phyloP scores from a whole-genome alignment of 2,888 invertebrate genomes.

The Diaphora mendica region DNA sequence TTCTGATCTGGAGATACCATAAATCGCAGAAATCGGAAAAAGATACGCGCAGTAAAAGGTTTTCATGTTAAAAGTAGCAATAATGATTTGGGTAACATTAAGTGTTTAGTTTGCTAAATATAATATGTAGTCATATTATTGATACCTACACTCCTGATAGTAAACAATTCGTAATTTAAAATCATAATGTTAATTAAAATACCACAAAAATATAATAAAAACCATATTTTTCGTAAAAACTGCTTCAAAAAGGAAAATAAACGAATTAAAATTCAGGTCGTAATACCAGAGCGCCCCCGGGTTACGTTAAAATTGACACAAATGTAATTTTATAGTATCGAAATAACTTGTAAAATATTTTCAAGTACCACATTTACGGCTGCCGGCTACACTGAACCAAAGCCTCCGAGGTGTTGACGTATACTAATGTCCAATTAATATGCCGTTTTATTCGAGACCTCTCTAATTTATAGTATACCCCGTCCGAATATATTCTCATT shows the following conservation, averaged over 20 bases:
- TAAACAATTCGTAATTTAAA: neutral
- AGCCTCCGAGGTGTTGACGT: constrained; percentile 70
- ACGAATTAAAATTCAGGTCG: constrained; percentile 65
- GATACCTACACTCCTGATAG: neutral
- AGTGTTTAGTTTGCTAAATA: neutral
- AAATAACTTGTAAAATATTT: constrained; percentile 64
- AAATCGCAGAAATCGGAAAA: neutral
- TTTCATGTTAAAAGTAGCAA: neutral
- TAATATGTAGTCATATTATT: neutral
- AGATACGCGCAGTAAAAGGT: too few relatives aligned
- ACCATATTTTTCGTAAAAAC: constrained; percentile 50
- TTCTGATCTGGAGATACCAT: neutral
- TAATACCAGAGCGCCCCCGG: constrained; percentile 56
- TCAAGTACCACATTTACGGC: constrained; percentile 62
- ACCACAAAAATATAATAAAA: too few relatives aligned
- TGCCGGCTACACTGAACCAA: constrained; percentile 55
- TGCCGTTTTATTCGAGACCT: constrained; percentile 78
- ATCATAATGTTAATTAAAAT: constrained; percentile 20
- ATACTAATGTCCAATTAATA: constrained; percentile 84
- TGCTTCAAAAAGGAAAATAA: constrained; percentile 55
- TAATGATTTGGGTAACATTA: too few relatives aligned
- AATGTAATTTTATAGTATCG: constrained; percentile 69
- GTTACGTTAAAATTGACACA: constrained; percentile 67
- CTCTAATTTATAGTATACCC: constrained; percentile 80
- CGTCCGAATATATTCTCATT: constrained; percentile 82